phyloP scores from a whole-genome alignment of 2,888 invertebrate species.

The Epistrophe grossulariae region DNA sequence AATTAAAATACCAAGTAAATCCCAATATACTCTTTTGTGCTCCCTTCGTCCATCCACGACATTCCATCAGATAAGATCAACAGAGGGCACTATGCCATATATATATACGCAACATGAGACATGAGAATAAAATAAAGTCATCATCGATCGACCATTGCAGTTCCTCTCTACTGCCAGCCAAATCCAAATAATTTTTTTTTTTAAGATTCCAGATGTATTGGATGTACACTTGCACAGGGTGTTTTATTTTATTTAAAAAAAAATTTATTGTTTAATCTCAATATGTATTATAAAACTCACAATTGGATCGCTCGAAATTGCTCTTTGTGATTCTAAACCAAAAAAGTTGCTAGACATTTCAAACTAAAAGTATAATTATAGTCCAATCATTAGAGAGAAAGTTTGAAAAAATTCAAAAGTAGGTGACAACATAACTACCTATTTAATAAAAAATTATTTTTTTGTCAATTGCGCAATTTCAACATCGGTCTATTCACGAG shows the following conservation, averaged over 20 bases:
- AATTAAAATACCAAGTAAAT: slow-evolving; percentile 64
- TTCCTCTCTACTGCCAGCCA: slow-evolving; percentile 1
- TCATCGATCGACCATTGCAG: slow-evolving; percentile 49
- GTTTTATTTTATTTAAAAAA: neutral
- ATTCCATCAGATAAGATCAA: slow-evolving; percentile 39
- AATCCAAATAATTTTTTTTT: slow-evolving; percentile 1
- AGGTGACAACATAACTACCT: too few relatives aligned
- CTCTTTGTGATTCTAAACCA: too few relatives aligned
- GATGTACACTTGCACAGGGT: neutral
- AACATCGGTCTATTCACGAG: too few relatives aligned
- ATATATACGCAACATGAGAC: slow-evolving; percentile 30
- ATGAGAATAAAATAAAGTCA: slow-evolving; percentile 52
- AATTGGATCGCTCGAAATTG: too few relatives aligned
- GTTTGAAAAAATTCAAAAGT: too few relatives aligned
- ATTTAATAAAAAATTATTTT: too few relatives aligned
- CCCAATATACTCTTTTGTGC: neutral
- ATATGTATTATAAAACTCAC: too few relatives aligned
- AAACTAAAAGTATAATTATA: too few relatives aligned
- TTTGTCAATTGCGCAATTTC: too few relatives aligned
- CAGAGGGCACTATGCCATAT: slow-evolving; percentile 53
- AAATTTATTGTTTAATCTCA: too few relatives aligned
- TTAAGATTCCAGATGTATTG: neutral
- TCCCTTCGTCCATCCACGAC: neutral
- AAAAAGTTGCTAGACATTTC: too few relatives aligned
- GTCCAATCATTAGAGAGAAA: too few relatives aligned